A percentile compares a stretch with the other conserved stretches of the same genome.
Conservation (phyloP, 2,888 invertebrate species). For the Megalurothrips usitatus region DNA sequence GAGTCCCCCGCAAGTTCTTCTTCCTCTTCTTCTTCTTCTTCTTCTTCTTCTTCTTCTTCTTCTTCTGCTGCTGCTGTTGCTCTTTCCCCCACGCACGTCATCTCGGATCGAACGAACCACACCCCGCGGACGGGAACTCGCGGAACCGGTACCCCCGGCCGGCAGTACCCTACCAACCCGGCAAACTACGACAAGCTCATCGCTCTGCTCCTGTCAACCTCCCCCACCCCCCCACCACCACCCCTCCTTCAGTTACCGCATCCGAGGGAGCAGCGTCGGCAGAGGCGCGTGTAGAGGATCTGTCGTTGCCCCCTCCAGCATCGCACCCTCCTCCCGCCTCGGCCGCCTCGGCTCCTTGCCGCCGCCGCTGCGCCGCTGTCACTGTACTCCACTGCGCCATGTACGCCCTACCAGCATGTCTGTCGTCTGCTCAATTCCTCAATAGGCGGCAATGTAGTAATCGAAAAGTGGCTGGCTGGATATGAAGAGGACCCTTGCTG, state of each 20-base stretch:
- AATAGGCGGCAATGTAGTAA: slow-evolving; percentile 13
- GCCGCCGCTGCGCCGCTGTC: background rate
- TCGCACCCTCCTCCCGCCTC: background rate
- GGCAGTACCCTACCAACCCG: background rate
- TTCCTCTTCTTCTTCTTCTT: background rate
- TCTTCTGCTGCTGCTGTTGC: background rate
- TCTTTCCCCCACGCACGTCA: background rate
- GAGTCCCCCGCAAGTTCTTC: background rate
- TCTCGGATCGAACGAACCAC: background rate
- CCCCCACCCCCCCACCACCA: background rate
- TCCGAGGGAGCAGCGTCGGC: background rate
- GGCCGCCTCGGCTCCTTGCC: background rate
- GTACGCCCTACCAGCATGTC: slow-evolving; percentile 1
- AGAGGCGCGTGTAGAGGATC: background rate
- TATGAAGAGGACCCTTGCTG: too few relatives aligned
- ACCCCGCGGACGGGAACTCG: background rate
- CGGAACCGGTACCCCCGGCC: background rate
- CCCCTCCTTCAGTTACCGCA: slow-evolving; percentile 4
- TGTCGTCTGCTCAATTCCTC: background rate
- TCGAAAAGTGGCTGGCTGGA: slow-evolving; percentile 1
- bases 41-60: too few relatives aligned
- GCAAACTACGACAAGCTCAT: slow-evolving; percentile 3
- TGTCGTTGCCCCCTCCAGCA: background rate
- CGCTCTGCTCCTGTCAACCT: background rate
- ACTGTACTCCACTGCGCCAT: too few relatives aligned